Percentiles rank a stretch among this genome's conserved stretches.
phyloP scores from a whole-genome alignment of 1,140 invertebrate species.

The Orchesella cincta region DNA sequence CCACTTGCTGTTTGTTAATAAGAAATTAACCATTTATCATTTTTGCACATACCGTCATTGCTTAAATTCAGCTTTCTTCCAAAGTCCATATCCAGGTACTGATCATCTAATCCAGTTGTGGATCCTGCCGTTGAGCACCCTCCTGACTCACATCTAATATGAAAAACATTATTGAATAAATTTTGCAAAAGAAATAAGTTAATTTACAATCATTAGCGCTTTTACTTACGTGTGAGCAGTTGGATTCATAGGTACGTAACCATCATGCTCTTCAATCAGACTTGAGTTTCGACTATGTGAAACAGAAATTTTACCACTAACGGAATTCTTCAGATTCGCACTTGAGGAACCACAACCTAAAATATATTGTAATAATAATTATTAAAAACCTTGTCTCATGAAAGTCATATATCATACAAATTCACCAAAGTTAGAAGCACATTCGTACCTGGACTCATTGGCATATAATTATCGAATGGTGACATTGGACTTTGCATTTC shows the following conservation, averaged over 20 bases:
- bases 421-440: neutral
- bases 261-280: conserved; percentile 58
- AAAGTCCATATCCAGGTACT: conserved; percentile 51
- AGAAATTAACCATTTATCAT: neutral
- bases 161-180: conserved; percentile 2
- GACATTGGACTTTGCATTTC: conserved; percentile 62
- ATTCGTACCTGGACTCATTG: conserved; percentile 61
- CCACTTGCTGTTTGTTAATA: neutral
- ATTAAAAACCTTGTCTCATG: neutral
- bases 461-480: conserved; percentile 59
- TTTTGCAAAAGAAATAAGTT: neutral
- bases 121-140: conserved; percentile 47
- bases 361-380: neutral
- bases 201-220: neutral
- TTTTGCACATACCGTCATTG: conserved; percentile 44
- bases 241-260: conserved; percentile 68
- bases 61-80: conserved; percentile 46
- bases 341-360: conserved; percentile 1
- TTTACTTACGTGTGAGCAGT: conserved; percentile 49
- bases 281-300: conserved; percentile 57
- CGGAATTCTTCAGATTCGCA: conserved; percentile 4
- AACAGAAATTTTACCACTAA: conserved; percentile 49
- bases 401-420: too few relatives aligned
- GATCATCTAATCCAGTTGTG: conserved; percentile 45
- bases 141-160: conserved; percentile 44